phyloP scores from a whole-genome alignment of 2,888 invertebrate species.

The Phyllotreta striolata region DNA sequence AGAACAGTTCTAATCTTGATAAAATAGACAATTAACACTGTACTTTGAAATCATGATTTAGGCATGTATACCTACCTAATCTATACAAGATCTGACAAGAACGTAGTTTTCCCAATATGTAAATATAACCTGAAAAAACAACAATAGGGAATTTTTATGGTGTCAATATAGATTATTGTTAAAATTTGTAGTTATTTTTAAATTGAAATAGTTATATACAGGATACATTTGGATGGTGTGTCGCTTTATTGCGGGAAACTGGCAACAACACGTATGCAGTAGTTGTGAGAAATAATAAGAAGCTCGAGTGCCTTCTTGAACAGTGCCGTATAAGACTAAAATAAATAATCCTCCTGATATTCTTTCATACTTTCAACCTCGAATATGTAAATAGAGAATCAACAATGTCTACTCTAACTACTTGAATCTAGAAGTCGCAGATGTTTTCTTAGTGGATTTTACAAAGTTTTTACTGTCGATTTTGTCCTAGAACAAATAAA shows the following conservation, averaged over 20 bases:
- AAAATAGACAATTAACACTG: no score
- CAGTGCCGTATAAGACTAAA: slow-evolving; percentile 6
- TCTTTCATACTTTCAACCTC: slow-evolving; percentile 11
- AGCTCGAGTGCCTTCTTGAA: slow-evolving; percentile 7
- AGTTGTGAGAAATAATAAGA: slow-evolving; percentile 9
- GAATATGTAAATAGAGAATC: slow-evolving; percentile 20
- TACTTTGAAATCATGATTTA: no score
- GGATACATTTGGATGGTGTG: no score
- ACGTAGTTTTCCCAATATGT: no score
- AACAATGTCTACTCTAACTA: slow-evolving; percentile 18
- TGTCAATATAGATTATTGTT: no score
- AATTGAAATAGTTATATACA: no score
- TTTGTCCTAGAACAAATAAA: slow-evolving; percentile 32
- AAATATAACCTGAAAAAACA: no score
- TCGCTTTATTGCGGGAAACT: slow-evolving; percentile 5
- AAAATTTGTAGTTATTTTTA: background rate
- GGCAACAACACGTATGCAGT: slow-evolving; percentile 3
- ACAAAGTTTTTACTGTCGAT: slow-evolving; percentile 29
- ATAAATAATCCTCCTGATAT: slow-evolving; percentile 15
- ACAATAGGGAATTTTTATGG: no score
- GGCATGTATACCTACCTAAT: no score
- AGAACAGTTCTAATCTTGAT: no score
- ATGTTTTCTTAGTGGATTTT: slow-evolving; percentile 27
- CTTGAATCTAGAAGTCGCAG: slow-evolving; percentile 3
- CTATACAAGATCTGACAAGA: no score